A percentile compares a stretch with the other conserved stretches of the same genome.
Evolutionary conservation across 2,797 vertebrate species (phyloP).

Genomic region (Natrix natrix): DNA sequence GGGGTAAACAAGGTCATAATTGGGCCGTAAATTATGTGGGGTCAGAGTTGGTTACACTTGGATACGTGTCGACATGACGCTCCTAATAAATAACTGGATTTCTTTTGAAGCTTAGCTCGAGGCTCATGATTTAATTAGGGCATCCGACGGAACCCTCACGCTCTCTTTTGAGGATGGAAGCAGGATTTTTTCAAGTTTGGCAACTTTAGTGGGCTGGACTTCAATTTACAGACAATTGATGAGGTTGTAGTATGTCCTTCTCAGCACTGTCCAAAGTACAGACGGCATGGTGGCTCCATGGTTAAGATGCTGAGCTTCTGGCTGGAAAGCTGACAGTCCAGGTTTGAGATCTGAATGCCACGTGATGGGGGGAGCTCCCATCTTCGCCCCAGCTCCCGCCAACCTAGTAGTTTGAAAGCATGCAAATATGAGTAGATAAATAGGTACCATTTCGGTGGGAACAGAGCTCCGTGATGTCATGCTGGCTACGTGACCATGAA

Average conservation of each 20-base stretch:
- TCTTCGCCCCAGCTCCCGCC: background rate
- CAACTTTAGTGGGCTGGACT: background rate
- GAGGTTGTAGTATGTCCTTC: background rate
- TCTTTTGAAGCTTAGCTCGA: too few relatives aligned
- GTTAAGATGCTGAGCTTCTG: background rate
- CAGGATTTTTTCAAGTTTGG: background rate
- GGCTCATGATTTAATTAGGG: too few relatives aligned
- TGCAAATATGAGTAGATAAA: background rate
- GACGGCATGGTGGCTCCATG: background rate
- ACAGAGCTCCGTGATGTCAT: background rate
- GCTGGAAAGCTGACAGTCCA: background rate
- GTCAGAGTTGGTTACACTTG: too few relatives aligned
- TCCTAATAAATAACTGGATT: too few relatives aligned
- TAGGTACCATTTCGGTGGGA: background rate
- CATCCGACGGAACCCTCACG: background rate
- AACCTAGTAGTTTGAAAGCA: background rate
- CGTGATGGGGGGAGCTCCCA: background rate
- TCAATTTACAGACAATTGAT: background rate
- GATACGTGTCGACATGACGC: too few relatives aligned
- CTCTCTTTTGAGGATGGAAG: background rate
- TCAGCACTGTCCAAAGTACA: background rate
- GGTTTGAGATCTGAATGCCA: background rate
- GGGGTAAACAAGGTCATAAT: too few relatives aligned
- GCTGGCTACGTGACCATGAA: background rate
- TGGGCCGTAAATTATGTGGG: too few relatives aligned